Evolutionary conservation across 2,113 vertebrate genomes (phyloP), one percentile per base, ranked within the genome.

Genomic region (Circaetus cinerascens): DNA sequence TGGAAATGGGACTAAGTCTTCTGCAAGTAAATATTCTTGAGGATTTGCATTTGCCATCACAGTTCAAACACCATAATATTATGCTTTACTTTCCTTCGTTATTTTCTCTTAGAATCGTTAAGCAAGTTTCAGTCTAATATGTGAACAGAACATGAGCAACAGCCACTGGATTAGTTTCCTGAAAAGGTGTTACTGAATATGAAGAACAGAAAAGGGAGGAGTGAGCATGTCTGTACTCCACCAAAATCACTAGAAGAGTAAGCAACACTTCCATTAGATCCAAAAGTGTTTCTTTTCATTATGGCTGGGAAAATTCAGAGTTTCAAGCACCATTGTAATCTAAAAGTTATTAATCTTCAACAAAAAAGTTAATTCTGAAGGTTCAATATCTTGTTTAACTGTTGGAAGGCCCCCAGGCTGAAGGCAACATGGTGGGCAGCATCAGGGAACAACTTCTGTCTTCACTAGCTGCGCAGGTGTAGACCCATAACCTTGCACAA

Each of bases 391-490:
- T n/a, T 46, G 6, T 56, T 78, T 60, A 55, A 67, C 8, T 32
- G 36, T 30, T 36, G 27, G 32, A 76, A 79, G 34, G 53, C 2
- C n/a, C 6, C 7, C 16, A 13, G 5, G 30, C 26, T 53, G 55
- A 57, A 81, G 19, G 30, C 26, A 82, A 41, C 12, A 15, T 7
- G 15, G 29, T 10, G 3, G 53, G 34, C 7, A 83, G 15, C 32
- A 60, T 17, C 17, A 73, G 11, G 40, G 25, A 45, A 41, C 20
- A 67, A 7, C 48, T n/a, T 41, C 29, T 51, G 27, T 2, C 36
- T 50, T 79, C 2, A 1, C 11, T 15, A 27, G 25, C 17, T 78
- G 14, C 1, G 0, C 15, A 22, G 19, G 23, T 21, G 7, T 10
- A 59, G n/a, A 72, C 9, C 11, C 9, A 4, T 14, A 55, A 22